Evolutionary conservation across 2,888 invertebrate species (phyloP).

Genomic region (Aethes cnicana): DNA sequence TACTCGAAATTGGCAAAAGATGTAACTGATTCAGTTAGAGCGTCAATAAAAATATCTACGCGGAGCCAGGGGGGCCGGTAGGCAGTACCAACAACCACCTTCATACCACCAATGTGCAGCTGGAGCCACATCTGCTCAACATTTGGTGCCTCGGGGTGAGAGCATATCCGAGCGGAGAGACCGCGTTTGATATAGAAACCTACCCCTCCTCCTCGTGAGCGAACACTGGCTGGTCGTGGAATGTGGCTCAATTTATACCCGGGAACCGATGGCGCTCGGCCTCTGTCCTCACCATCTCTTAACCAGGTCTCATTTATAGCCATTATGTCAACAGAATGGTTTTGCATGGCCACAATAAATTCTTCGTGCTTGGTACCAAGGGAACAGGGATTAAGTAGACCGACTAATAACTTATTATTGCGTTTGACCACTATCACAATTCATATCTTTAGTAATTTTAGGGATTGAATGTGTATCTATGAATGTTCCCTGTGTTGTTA

Average conservation of each 20-base stretch:
- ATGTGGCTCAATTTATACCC: not conserved
- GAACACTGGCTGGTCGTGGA: not conserved
- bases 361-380: not conserved
- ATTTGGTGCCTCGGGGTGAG: not conserved
- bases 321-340: not conserved
- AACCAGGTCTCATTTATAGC: constrained; percentile 1
- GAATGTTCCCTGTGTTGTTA: no score
- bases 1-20: constrained; percentile 23
- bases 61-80: constrained; percentile 29
- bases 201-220: not conserved
- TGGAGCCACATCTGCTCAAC: constrained; percentile 37
- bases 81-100: not conserved
- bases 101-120: constrained; percentile 1
- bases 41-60: constrained; percentile 30
- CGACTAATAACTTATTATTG: not conserved
- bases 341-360: not conserved
- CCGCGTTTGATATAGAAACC: not conserved
- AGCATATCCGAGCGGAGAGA: not conserved
- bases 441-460: no score
- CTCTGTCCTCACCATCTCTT: not conserved
- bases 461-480: no score
- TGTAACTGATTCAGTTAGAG: constrained; percentile 25
- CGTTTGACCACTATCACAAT: not conserved
- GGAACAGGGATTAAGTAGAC: not conserved
- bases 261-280: not conserved